phyloP scores from a whole-genome alignment of 2,113 vertebrate genomes.

The Atractosteus spatula region DNA sequence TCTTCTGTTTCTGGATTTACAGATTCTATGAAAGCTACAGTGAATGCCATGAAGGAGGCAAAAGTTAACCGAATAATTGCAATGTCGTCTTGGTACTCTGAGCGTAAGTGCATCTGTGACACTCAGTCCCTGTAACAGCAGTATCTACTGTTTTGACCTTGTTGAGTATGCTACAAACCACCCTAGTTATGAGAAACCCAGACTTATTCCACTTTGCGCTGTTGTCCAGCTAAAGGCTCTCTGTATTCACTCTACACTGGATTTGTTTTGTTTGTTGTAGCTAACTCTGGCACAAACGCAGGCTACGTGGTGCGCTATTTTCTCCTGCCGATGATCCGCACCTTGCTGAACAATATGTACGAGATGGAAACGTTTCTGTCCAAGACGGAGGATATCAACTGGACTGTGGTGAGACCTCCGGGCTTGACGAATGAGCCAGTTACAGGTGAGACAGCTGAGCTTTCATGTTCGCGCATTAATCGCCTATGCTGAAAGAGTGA shows the following conservation, averaged over 20 bases:
- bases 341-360: slow-evolving; percentile 68
- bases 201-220: no score
- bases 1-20: slow-evolving; percentile 65
- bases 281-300: slow-evolving; percentile 53
- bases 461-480: neutral
- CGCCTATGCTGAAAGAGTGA: no score
- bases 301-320: slow-evolving; percentile 62
- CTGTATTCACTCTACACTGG: neutral
- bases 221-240: neutral
- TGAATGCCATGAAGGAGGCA: slow-evolving; percentile 58
- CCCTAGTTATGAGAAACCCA: no score
- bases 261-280: slow-evolving; percentile 37
- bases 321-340: slow-evolving; percentile 69
- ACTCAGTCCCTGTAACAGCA: no score
- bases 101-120: slow-evolving; percentile 55
- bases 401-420: slow-evolving; percentile 70
- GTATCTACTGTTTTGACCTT: no score
- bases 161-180: no score
- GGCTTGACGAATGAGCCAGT: slow-evolving; percentile 64
- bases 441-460: slow-evolving; percentile 52
- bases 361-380: slow-evolving; percentile 68
- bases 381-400: slow-evolving; percentile 59
- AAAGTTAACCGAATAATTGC: slow-evolving; percentile 61
- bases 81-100: slow-evolving; percentile 78
- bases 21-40: slow-evolving; percentile 52